Evolutionary conservation across 2,888 invertebrate species (phyloP).

Genomic region (Scelioninae gen. 2): DNA sequence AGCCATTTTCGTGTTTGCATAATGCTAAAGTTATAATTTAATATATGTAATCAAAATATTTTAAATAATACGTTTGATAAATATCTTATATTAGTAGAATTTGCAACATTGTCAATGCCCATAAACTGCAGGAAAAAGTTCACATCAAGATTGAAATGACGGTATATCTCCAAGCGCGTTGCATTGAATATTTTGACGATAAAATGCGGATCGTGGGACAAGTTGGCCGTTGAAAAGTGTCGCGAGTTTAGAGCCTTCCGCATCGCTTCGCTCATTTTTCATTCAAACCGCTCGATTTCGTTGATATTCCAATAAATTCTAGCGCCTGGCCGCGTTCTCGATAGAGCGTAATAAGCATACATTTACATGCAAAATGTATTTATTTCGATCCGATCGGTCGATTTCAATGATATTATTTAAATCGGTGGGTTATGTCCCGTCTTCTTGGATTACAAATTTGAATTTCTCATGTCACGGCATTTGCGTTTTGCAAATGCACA

Average conservation of each 20-base stretch:
- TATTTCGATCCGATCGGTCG: slow-evolving; percentile 49
- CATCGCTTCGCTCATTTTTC: slow-evolving; percentile 70
- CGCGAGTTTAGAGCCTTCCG: slow-evolving; percentile 69
- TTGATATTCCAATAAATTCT: slow-evolving; percentile 67
- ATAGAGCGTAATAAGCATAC: slow-evolving; percentile 59
- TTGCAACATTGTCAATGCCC: slow-evolving; percentile 3
- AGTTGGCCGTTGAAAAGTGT: slow-evolving; percentile 58
- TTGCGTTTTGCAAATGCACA: slow-evolving; percentile 3
- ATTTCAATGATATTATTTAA: slow-evolving; percentile 52
- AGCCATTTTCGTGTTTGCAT: no score
- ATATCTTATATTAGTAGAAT: background rate
- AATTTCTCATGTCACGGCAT: slow-evolving; percentile 32
- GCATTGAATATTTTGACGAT: slow-evolving; percentile 52
- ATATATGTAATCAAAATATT: no score
- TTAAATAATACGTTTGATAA: no score
- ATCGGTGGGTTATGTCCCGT: slow-evolving; percentile 42
- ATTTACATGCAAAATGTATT: slow-evolving; percentile 69
- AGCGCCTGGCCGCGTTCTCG: slow-evolving; percentile 59
- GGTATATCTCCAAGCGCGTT: slow-evolving; percentile 16
- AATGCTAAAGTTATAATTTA: no score
- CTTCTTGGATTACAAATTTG: slow-evolving; percentile 44
- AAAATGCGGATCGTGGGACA: slow-evolving; percentile 42
- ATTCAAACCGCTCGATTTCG: slow-evolving; percentile 66
- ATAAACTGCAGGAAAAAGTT: slow-evolving; percentile 5
- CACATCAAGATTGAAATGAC: slow-evolving; percentile 12